Evolutionary conservation across 2,888 invertebrate genomes (phyloP).

Genomic region (Byasa hedistus): DNA sequence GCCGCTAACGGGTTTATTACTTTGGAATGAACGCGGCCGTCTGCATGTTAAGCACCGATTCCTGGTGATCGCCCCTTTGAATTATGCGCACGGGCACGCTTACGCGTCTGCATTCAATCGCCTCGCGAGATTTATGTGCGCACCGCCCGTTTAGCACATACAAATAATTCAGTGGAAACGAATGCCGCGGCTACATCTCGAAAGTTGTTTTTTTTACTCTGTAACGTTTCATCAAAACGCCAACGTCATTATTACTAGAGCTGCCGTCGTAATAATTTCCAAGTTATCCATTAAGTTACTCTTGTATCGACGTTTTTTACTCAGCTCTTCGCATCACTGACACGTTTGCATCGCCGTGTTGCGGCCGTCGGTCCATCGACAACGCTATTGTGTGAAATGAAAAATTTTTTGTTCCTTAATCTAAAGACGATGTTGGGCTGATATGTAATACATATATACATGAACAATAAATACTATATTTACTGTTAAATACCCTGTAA

Average conservation of each 20-base stretch:
- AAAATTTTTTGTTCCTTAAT: slow-evolving; percentile 11
- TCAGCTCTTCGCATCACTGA: slow-evolving; percentile 47
- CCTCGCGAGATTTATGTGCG: slow-evolving; percentile 67
- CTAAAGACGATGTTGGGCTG: neutral
- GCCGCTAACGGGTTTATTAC: slow-evolving; percentile 74
- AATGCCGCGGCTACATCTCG: neutral
- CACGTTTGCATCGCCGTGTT: slow-evolving; percentile 47
- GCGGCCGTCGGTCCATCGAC: slow-evolving; percentile 47
- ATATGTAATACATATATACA: neutral
- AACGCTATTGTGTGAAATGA: slow-evolving; percentile 43
- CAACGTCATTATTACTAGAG: neutral
- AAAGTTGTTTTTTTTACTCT: neutral
- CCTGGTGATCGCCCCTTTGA: slow-evolving; percentile 76
- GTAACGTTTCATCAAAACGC: neutral
- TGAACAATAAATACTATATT: neutral
- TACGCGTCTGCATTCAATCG: slow-evolving; percentile 71
- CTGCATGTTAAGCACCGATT: slow-evolving; percentile 75
- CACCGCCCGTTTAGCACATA: slow-evolving; percentile 56
- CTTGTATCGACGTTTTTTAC: slow-evolving; percentile 38
- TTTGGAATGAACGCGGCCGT: slow-evolving; percentile 67
- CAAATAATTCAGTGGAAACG: slow-evolving; percentile 64
- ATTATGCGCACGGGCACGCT: slow-evolving; percentile 75
- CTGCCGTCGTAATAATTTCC: neutral
- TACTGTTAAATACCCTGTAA: neutral
- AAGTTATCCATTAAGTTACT: neutral